A percentile compares a stretch with the other conserved stretches of the same genome.
These are phyloP conservation scores for Tetragonula clypearis DNA, from an alignment of 1,140 invertebrate genomes.

Conservation along the genomic window DNA sequence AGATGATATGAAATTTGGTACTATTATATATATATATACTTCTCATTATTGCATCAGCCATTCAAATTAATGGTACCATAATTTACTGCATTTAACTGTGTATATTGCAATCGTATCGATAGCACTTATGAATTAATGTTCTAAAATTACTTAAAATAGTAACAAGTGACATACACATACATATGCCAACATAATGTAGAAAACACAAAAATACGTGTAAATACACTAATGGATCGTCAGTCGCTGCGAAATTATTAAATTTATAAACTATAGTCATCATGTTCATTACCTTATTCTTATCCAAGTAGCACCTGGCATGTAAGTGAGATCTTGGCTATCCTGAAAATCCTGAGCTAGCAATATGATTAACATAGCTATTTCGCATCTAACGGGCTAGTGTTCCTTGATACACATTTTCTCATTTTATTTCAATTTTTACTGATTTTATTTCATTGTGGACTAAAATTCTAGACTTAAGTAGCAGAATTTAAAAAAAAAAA, in stretches of 20 bases:
- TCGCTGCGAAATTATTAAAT: not conserved
- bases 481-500: not conserved
- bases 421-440: not conserved
- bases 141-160: too few species aligned
- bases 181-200: not conserved
- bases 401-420: not conserved
- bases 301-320: not conserved
- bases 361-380: not conserved
- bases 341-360: not conserved
- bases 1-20: not conserved
- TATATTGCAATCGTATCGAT: not conserved
- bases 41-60: too few species aligned
- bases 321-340: not conserved
- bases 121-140: too few species aligned
- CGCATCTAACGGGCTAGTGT: not conserved
- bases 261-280: not conserved
- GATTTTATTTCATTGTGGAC: too few species aligned
- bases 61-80: not conserved
- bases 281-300: not conserved
- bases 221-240: not conserved
- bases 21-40: not conserved
- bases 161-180: not conserved
- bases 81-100: not conserved
- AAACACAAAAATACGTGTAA: not conserved
- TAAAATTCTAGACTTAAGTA: not conserved